phyloP scores from a whole-genome alignment of 1,140 invertebrate species.

The Eueides isabella region DNA sequence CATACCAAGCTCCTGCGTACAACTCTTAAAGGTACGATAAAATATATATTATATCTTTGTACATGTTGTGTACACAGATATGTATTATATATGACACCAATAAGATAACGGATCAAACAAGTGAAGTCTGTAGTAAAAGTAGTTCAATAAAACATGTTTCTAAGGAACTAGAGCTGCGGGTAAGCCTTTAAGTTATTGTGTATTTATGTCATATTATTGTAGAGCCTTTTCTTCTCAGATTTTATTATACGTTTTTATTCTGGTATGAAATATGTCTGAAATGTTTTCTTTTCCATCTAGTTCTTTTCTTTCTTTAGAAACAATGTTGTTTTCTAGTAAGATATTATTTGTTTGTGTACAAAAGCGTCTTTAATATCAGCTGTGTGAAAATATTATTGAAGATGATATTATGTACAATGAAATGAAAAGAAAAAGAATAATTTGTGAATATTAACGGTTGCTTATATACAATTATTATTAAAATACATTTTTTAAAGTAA shows the following conservation, averaged over 20 bases:
- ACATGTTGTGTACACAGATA: neutral
- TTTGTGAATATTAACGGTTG: no score
- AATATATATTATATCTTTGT: no score
- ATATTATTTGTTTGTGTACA: neutral
- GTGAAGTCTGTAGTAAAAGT: neutral
- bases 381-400: neutral
- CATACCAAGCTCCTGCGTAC: no score
- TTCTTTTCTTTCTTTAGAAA: neutral
- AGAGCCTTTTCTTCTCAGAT: constrained; percentile 24
- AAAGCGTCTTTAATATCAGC: neutral
- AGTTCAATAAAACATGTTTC: neutral
- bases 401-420: neutral
- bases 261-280: constrained; percentile 10
- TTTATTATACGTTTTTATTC: constrained; percentile 27
- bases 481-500: no score
- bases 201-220: constrained; percentile 21
- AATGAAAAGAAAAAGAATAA: no score
- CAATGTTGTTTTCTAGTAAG: constrained; percentile 10
- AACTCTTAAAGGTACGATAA: no score
- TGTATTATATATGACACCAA: neutral
- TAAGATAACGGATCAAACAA: neutral
- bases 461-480: no score
- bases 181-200: constrained; percentile 27
- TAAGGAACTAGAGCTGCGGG: constrained; percentile 3
- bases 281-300: constrained; percentile 1